Conservation (phyloP, 2,888 invertebrate species). For the Drosophila kanekoi region DNA sequence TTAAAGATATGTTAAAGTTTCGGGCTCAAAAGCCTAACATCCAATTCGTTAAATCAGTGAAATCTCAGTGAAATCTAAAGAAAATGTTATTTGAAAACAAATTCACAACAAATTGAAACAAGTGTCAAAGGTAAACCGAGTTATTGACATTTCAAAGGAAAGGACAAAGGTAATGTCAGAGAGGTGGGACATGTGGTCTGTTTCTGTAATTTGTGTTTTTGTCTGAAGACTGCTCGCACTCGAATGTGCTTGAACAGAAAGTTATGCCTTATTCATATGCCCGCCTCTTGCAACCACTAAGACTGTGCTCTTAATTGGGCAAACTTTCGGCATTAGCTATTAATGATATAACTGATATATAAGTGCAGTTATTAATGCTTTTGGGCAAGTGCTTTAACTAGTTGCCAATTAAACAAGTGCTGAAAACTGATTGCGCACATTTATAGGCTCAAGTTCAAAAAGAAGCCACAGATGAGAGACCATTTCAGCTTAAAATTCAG, state of each 20-base stretch:
- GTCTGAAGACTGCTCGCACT: not conserved
- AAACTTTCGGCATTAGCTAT: conserved; percentile 21
- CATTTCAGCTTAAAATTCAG: conserved; percentile 34
- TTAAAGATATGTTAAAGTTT: too few species aligned
- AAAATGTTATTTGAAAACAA: too few species aligned
- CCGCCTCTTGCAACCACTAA: not conserved
- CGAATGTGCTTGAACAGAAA: conserved; percentile 1
- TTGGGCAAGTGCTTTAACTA: conserved; percentile 27
- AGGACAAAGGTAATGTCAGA: too few species aligned
- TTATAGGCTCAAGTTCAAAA: conserved; percentile 29
- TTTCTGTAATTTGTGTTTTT: not conserved
- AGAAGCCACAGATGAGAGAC: conserved; percentile 15
- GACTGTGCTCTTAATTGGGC: not conserved
- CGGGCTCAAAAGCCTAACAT: too few species aligned
- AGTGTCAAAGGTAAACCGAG: too few species aligned
- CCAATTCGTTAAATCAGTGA: too few species aligned
- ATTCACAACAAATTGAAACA: too few species aligned
- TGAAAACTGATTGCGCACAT: conserved; percentile 23
- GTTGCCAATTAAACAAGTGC: conserved; percentile 41
- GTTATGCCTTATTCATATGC: conserved; percentile 12
- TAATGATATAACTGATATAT: conserved; percentile 12
- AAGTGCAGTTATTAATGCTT: conserved; percentile 21
- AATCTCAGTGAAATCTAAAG: too few species aligned
- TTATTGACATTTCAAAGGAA: too few species aligned
- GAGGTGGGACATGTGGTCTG: not conserved